Evolutionary conservation across 2,888 invertebrate genomes (phyloP).

Genomic region (Hypselothyrea guttata): DNA sequence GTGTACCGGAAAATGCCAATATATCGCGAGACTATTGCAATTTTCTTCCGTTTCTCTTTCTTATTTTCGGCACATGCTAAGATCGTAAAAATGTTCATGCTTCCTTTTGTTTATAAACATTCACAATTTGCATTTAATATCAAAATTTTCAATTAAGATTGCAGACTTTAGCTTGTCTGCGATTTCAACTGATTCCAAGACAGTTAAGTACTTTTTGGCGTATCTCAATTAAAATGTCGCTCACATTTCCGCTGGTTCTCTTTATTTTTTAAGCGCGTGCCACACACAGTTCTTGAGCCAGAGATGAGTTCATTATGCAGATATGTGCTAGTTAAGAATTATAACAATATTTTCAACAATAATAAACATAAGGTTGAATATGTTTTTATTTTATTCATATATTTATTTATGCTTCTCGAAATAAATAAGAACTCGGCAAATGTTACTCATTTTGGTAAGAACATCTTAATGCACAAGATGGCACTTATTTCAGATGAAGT

Average conservation of each 20-base stretch:
- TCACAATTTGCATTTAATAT: not conserved
- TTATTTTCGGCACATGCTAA: slow-evolving; percentile 13
- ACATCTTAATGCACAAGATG: too few species aligned
- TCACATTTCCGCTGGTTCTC: slow-evolving; percentile 77
- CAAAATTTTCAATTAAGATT: slow-evolving; percentile 9
- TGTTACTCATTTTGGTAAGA: too few species aligned
- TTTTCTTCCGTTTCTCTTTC: slow-evolving; percentile 10
- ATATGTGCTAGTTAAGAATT: too few species aligned
- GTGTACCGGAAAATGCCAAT: slow-evolving; percentile 32
- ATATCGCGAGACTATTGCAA: slow-evolving; percentile 22
- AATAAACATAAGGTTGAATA: too few species aligned
- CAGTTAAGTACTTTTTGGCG: slow-evolving; percentile 60
- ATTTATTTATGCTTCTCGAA: too few species aligned
- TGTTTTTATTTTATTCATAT: too few species aligned
- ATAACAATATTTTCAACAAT: too few species aligned
- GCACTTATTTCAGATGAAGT: too few species aligned
- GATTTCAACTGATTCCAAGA: slow-evolving; percentile 60
- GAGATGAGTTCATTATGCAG: slow-evolving; percentile 25
- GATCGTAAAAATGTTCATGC: slow-evolving; percentile 13
- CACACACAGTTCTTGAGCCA: slow-evolving; percentile 31
- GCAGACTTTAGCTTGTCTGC: slow-evolving; percentile 28
- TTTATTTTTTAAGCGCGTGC: slow-evolving; percentile 53
- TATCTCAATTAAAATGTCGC: slow-evolving; percentile 80
- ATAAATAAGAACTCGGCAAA: too few species aligned
- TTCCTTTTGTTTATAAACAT: slow-evolving; percentile 39